Conservation (phyloP, 2,888 invertebrate species). For the Agrotis clavis region DNA sequence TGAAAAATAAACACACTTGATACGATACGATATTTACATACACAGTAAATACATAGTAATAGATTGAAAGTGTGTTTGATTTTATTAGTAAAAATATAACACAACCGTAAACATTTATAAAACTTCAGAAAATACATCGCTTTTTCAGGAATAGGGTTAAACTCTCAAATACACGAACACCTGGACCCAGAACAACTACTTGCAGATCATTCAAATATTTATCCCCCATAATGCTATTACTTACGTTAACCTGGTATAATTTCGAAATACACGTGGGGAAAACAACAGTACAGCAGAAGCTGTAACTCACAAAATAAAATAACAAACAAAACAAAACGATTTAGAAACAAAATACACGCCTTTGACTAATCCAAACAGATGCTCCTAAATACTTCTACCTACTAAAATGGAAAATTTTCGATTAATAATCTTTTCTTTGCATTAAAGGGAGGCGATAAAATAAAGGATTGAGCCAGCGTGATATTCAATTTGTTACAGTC, state of each 20-base stretch:
- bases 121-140: not conserved
- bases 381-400: slow-evolving; percentile 70
- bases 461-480: slow-evolving; percentile 87
- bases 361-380: slow-evolving; percentile 79
- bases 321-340: slow-evolving; percentile 63
- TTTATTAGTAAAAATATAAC: not conserved
- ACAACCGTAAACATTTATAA: not conserved
- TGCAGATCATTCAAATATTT: too few species aligned
- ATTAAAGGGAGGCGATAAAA: slow-evolving; percentile 84
- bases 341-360: slow-evolving; percentile 64
- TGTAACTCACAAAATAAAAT: slow-evolving; percentile 22
- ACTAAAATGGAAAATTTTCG: slow-evolving; percentile 81
- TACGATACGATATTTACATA: slow-evolving; percentile 1
- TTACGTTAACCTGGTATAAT: too few species aligned
- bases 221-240: too few species aligned
- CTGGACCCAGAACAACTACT: too few species aligned
- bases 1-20: too few species aligned
- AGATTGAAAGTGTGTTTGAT: slow-evolving; percentile 8
- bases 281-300: too few species aligned
- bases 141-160: not conserved
- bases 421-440: slow-evolving; percentile 87
- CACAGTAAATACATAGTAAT: not conserved
- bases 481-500: slow-evolving; percentile 89
- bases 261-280: too few species aligned
- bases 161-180: too few species aligned